Conservation (phyloP, 1,140 invertebrate genomes). For the Papilio polytes region DNA sequence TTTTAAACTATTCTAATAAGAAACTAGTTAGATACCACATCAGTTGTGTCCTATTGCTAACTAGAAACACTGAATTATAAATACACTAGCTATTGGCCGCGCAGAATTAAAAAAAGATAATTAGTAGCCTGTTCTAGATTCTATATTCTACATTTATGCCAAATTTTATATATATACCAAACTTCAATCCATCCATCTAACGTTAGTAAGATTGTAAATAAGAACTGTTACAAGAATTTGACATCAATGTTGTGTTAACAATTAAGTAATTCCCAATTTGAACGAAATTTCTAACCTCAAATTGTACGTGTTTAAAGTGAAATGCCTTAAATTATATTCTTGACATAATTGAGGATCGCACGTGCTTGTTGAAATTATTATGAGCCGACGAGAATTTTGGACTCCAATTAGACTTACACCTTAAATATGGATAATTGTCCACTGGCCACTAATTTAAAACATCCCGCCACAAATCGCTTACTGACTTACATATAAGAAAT, state of each 20-base stretch:
- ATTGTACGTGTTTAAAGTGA: conserved; percentile 31
- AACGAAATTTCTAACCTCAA: conserved; percentile 15
- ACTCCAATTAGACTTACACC: conserved; percentile 61
- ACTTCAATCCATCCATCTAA: not conserved
- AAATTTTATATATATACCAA: too few species aligned
- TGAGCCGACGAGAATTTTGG: conserved; percentile 46
- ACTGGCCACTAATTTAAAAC: conserved; percentile 64
- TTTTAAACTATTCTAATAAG: conserved; percentile 11
- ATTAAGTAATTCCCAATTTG: conserved; percentile 3
- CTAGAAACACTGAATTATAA: not conserved
- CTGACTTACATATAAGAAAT: conserved; percentile 56
- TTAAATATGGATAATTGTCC: conserved; percentile 68
- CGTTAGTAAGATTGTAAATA: not conserved
- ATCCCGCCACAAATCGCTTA: conserved; percentile 52
- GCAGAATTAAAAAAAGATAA: not conserved
- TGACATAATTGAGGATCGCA: conserved; percentile 32
- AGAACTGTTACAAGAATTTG: not conserved
- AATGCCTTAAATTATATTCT: conserved; percentile 32
- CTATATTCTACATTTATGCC: too few species aligned
- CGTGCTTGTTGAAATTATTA: conserved; percentile 40
- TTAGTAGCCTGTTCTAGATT: too few species aligned
- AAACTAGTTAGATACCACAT: conserved; percentile 3
- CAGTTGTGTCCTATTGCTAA: not conserved
- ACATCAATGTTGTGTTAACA: conserved; percentile 21
- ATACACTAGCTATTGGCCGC: not conserved